These are phyloP conservation scores for Thumatha senex DNA, from an alignment of 2,888 invertebrate species.

Conservation along the genomic window DNA sequence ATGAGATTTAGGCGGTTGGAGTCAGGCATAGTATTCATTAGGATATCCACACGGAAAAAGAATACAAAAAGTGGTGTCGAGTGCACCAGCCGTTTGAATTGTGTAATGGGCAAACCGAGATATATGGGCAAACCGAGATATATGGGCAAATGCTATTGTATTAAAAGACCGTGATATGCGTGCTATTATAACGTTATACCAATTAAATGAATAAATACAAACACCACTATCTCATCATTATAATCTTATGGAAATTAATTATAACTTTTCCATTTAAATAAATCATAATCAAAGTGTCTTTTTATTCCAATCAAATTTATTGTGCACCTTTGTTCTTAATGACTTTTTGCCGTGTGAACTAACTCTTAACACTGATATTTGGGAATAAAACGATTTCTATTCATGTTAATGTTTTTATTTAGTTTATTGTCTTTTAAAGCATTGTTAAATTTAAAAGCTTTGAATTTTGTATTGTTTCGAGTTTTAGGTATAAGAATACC, in stretches of 20 bases:
- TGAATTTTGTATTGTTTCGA: background rate
- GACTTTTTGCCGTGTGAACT: slow-evolving; percentile 50
- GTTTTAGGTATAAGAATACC: too few species aligned
- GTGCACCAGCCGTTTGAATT: too few species aligned
- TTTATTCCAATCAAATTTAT: slow-evolving; percentile 42
- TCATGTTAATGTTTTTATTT: slow-evolving; percentile 12
- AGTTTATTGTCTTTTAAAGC: background rate
- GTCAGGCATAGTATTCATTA: too few species aligned
- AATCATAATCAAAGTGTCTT: slow-evolving; percentile 43
- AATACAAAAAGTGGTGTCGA: too few species aligned
- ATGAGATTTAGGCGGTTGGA: too few species aligned
- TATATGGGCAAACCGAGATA: too few species aligned
- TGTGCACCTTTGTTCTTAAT: slow-evolving; percentile 45
- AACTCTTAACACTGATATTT: slow-evolving; percentile 31
- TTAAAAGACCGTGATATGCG: slow-evolving; percentile 2
- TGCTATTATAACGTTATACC: slow-evolving; percentile 19
- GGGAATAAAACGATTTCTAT: slow-evolving; percentile 31
- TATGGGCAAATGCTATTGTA: too few species aligned
- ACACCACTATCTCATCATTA: slow-evolving; percentile 12
- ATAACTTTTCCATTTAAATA: slow-evolving; percentile 23
- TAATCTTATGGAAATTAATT: slow-evolving; percentile 19
- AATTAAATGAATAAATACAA: slow-evolving; percentile 9
- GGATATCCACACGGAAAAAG: too few species aligned
- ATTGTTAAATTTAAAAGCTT: background rate
- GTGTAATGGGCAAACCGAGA: too few species aligned